Conservation (phyloP, 2,113 vertebrate species). For the Cryptomyrus ogoouensis region DNA sequence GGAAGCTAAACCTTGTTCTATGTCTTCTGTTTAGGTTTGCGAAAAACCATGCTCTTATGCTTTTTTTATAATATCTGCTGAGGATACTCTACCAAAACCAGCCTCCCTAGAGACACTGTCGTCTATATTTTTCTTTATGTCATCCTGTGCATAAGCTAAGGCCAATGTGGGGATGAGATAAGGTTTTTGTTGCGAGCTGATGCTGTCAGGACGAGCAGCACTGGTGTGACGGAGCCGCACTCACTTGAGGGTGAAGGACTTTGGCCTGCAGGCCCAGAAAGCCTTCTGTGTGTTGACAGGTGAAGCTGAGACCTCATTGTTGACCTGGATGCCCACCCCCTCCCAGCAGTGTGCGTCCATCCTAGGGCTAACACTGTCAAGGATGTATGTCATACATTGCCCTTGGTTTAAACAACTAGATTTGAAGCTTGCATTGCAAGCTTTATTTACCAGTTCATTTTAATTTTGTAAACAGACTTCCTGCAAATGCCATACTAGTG, state of each 20-base stretch:
- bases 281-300: slow-evolving; percentile 57
- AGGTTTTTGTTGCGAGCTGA: slow-evolving; percentile 25
- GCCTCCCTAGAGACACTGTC: background rate
- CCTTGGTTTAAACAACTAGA: background rate
- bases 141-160: background rate
- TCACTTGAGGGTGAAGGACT: slow-evolving; percentile 42
- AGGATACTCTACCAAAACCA: background rate
- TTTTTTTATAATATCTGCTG: background rate
- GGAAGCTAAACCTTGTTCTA: background rate
- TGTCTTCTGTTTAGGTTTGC: background rate
- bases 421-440: background rate
- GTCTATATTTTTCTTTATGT: background rate
- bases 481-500: background rate
- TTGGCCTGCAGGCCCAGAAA: slow-evolving; percentile 47
- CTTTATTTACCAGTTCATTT: background rate
- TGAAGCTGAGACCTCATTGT: slow-evolving; percentile 63
- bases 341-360: background rate
- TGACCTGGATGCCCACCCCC: slow-evolving; percentile 53
- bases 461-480: background rate
- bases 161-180: slow-evolving; percentile 38
- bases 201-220: slow-evolving; percentile 56
- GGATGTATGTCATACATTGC: background rate
- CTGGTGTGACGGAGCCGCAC: slow-evolving; percentile 53
- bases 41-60: background rate
- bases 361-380: background rate